Evolutionary conservation across 2,797 vertebrate species (phyloP), one percentile per base, ranked within the genome.

Genomic region (Sebastes taczanowskii): DNA sequence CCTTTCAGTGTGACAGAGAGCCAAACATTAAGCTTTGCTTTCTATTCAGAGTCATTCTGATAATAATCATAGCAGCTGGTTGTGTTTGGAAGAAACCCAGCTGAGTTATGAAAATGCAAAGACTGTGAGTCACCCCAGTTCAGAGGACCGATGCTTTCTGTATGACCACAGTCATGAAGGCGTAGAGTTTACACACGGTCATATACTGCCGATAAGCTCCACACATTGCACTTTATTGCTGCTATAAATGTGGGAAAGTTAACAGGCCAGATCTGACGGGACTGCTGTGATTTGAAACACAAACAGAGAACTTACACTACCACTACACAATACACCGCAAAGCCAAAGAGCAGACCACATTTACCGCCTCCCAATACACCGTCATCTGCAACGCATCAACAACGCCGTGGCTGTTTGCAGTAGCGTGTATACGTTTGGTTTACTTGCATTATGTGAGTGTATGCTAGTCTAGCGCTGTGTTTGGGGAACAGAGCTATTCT

Each of bases 231-330:
- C 25, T 83, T 90, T 86, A 89, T 34, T 82, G 69, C 67, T 4
- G 83, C 74, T 65, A 30, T 88, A 84, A 88, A 88, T 30, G 71
- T 77, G 69, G 52, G 62, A 65, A 73, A 77, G 71, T 7, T 42
- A 71, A 75, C 49, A 68, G 49, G 49, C 13, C 25, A 9, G 34
- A 69, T 38, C 11, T 56, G 63, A 80, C 2, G 1, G 1, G 11
- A 52, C 32, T 16, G 56, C 70, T 59, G 35, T 74, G 86, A 84
- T 83, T 84, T 77, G 20, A 64, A 30, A 27, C 2, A 16, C 53
- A 80, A 80, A 82, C n/a, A 78, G 2, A 63, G 32, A 11, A 64
- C 13, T 55, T 3, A 53, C 20, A 63, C n/a, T 35, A 18, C 30
- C 13, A 55, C 52, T 14, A 3, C 25, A 64, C 14, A 16, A 25